phyloP scores from a whole-genome alignment of 53 echinoderm and acorn worm species.

The Mesocentrotus franciscanus region DNA sequence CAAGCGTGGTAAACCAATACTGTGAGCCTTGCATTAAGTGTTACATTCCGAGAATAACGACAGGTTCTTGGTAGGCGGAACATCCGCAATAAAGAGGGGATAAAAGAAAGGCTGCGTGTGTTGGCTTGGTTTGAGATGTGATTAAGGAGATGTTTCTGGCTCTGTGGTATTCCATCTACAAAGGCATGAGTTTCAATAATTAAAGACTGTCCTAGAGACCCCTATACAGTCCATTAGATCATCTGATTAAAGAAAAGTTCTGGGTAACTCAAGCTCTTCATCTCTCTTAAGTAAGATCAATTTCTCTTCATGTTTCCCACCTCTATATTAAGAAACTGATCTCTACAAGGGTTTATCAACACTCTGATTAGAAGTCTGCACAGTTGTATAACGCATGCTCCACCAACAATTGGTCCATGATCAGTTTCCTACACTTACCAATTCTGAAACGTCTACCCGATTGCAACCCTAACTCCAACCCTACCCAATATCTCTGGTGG shows the following conservation, averaged over 20 bases:
- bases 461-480: too few relatives aligned
- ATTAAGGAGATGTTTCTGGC: neutral
- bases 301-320: constrained; percentile 8
- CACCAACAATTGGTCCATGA: too few relatives aligned
- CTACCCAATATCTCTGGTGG: too few relatives aligned
- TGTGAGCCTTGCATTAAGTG: neutral
- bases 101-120: neutral
- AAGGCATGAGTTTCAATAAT: neutral
- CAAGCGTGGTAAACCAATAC: constrained; percentile 1
- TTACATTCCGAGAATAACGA: neutral
- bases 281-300: constrained; percentile 28
- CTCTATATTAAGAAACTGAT: neutral
- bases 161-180: neutral
- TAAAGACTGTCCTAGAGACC: constrained; percentile 8
- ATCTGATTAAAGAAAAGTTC: constrained; percentile 16
- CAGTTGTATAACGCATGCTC: too few relatives aligned
- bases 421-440: too few relatives aligned
- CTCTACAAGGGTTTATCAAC: neutral
- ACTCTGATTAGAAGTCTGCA: neutral
- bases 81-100: neutral
- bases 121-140: constrained; percentile 1
- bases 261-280: neutral
- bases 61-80: neutral
- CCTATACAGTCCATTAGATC: neutral
- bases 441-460: too few relatives aligned